A percentile compares a stretch with the other conserved stretches of the same genome.
These are phyloP conservation scores for Elephas maximus DNA, from an alignment of 2,113 vertebrate species.

Conservation along the genomic window DNA sequence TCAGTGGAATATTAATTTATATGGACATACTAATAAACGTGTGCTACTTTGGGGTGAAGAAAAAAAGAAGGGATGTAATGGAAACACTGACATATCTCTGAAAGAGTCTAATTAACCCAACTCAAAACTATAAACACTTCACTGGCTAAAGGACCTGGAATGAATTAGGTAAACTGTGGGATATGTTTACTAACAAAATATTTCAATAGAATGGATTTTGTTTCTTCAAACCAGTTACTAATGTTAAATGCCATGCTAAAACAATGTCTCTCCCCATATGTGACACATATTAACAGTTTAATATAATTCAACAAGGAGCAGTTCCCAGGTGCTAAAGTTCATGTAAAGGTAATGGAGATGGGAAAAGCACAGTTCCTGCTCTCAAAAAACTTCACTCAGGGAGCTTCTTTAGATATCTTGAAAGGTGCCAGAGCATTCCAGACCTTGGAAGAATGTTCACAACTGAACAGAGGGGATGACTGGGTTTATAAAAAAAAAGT, in stretches of 20 bases:
- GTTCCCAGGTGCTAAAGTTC: not conserved
- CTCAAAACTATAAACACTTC: conserved; percentile 74
- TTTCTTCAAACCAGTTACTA: conserved; percentile 51
- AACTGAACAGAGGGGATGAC: not conserved
- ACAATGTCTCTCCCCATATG: not conserved
- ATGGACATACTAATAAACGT: conserved; percentile 81
- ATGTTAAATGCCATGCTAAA: conserved; percentile 12
- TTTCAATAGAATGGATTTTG: conserved; percentile 56
- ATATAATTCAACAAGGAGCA: not conserved
- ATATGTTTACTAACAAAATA: conserved; percentile 69
- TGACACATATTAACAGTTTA: not conserved
- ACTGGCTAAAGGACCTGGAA: conserved; percentile 61
- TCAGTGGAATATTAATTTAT: conserved; percentile 82
- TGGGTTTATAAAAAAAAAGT: not conserved
- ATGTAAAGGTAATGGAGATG: not conserved
- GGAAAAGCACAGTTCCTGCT: not conserved
- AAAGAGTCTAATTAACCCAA: conserved; percentile 64
- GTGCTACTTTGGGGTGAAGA: conserved; percentile 52
- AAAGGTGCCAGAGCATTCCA: not conserved
- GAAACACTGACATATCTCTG: conserved; percentile 67
- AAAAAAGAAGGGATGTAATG: conserved; percentile 60
- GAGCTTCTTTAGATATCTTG: not conserved
- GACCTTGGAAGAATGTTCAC: not conserved
- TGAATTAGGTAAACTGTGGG: conserved; percentile 58
- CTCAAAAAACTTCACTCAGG: not conserved